These are phyloP conservation scores for Drosophila obscura DNA, from an alignment of 1,140 invertebrate species.

Conservation along the genomic window DNA sequence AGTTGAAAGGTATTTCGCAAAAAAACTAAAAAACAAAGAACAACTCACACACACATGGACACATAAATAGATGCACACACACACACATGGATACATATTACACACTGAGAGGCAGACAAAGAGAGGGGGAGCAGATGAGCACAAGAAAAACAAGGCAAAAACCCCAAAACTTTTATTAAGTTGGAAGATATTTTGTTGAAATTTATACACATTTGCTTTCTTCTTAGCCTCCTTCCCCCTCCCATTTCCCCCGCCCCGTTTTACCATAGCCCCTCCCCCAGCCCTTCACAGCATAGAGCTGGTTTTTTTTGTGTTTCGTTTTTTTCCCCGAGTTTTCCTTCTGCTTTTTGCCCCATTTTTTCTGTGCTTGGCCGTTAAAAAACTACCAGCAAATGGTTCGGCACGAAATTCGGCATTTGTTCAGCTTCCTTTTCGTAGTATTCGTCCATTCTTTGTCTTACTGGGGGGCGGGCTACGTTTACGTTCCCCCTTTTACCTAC, in stretches of 20 bases:
- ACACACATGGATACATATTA: too few species aligned
- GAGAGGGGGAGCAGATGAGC: conserved; percentile 36
- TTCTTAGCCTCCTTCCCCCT: conserved; percentile 16
- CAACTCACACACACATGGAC: conserved; percentile 10
- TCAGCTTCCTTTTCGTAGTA: conserved; percentile 45
- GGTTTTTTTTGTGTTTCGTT: conserved; percentile 25
- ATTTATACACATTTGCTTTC: conserved; percentile 81
- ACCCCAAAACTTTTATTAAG: conserved; percentile 79
- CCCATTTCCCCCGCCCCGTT: background rate
- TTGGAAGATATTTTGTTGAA: conserved; percentile 82
- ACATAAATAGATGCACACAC: too few species aligned
- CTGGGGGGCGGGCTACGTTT: background rate
- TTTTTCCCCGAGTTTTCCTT: conserved; percentile 42
- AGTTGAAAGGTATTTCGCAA: conserved; percentile 73
- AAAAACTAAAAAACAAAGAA: conserved; percentile 50
- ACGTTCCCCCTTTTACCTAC: too few species aligned
- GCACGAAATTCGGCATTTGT: conserved; percentile 69
- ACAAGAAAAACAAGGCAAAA: conserved; percentile 52
- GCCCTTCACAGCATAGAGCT: conserved; percentile 26
- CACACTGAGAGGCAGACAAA: background rate
- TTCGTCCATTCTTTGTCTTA: conserved; percentile 14
- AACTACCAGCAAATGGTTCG: conserved; percentile 65
- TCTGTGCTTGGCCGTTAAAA: conserved; percentile 62
- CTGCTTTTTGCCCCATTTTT: conserved; percentile 47
- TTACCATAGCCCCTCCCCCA: too few species aligned